A percentile compares a stretch with the other conserved stretches of the same genome.
Evolutionary conservation across 2,113 vertebrate genomes (phyloP).

Genomic region (Dasyornis broadbenti): DNA sequence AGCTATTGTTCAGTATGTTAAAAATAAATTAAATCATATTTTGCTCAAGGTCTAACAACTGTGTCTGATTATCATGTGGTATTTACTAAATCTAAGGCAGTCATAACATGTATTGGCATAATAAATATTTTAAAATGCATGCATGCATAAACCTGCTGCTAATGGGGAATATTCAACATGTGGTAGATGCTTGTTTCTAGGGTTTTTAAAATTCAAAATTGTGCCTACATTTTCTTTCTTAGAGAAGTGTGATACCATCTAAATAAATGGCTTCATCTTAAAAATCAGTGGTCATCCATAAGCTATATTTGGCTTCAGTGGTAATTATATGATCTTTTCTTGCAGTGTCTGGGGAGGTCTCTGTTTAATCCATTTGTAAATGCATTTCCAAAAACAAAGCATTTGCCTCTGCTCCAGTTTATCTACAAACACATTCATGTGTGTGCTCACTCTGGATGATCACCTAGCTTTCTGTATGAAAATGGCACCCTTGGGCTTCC

Average conservation of each 20-base stretch:
- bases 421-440: neutral
- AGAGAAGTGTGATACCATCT: neutral
- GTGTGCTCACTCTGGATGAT: neutral
- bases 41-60: slow-evolving; percentile 59
- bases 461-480: neutral
- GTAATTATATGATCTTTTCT: neutral
- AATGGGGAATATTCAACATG: neutral
- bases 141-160: slow-evolving; percentile 30
- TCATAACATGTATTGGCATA: slow-evolving; percentile 39
- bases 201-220: neutral
- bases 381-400: neutral
- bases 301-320: neutral
- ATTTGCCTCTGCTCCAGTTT: neutral
- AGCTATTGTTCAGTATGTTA: slow-evolving; percentile 49
- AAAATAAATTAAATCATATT: slow-evolving; percentile 60
- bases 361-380: neutral
- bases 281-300: neutral
- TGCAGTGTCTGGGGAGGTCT: neutral
- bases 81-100: slow-evolving; percentile 50
- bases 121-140: slow-evolving; percentile 26
- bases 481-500: neutral
- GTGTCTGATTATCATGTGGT: slow-evolving; percentile 51
- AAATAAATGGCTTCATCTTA: neutral
- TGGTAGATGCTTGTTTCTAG: neutral
- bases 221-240: neutral